Conservation (phyloP, 2,797 vertebrate species). For the Nothura maculosa region DNA sequence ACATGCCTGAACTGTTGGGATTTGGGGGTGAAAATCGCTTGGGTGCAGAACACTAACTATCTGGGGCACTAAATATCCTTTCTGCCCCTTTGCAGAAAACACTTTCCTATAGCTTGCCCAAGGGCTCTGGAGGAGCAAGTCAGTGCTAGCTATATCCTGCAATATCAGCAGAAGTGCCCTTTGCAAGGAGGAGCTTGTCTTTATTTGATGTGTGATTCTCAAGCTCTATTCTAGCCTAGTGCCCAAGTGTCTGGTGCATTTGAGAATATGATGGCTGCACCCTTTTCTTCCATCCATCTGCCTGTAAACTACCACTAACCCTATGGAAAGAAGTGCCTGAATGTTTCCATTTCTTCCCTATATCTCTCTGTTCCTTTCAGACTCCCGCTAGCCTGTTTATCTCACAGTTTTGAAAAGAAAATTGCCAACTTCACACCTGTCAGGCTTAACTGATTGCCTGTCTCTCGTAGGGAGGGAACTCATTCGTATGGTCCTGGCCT, state of each 20-base stretch:
- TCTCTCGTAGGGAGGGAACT: background rate
- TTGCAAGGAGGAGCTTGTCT: background rate
- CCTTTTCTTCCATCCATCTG: background rate
- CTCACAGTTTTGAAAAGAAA: conserved; percentile 37
- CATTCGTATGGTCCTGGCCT: background rate
- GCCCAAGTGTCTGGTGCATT: background rate
- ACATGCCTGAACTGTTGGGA: background rate
- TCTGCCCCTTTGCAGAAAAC: background rate
- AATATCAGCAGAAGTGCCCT: background rate
- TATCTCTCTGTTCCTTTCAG: background rate
- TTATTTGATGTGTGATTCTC: background rate
- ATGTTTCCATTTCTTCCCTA: background rate
- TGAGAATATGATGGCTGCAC: background rate
- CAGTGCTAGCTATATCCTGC: background rate
- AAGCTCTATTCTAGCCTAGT: background rate
- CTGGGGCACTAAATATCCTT: background rate
- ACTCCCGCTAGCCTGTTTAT: conserved; percentile 40
- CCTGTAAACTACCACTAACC: rapidly evolving
- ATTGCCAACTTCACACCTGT: conserved; percentile 63
- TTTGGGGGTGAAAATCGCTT: background rate
- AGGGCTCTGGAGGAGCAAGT: background rate
- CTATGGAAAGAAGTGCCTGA: background rate
- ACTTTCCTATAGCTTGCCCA: rapidly evolving
- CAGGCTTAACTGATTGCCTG: conserved; percentile 57
- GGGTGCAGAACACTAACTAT: background rate